Evolutionary conservation across 1,140 invertebrate genomes (phyloP).

Genomic region (Centruroides vittatus): DNA sequence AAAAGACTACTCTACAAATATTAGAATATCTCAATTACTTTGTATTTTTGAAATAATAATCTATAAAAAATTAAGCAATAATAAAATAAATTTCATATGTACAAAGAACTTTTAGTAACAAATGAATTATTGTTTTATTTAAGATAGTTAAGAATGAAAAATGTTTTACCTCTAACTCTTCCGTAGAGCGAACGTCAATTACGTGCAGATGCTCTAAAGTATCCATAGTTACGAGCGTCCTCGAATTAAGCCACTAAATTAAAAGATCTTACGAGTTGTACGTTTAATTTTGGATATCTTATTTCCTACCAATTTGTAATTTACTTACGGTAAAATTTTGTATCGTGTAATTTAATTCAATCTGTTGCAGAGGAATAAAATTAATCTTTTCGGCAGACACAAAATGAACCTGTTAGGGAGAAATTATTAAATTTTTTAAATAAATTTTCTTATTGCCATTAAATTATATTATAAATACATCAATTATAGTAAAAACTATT

Average conservation of each 20-base stretch:
- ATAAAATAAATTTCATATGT: too few relatives aligned
- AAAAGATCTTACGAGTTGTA: not conserved
- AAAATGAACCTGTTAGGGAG: slow-evolving; percentile 25
- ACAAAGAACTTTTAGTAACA: too few relatives aligned
- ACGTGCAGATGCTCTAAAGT: slow-evolving; percentile 70
- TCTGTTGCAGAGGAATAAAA: slow-evolving; percentile 48
- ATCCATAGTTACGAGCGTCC: slow-evolving; percentile 72
- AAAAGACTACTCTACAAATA: not conserved
- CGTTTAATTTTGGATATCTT: not conserved
- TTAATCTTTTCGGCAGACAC: slow-evolving; percentile 35
- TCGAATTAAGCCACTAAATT: slow-evolving; percentile 67
- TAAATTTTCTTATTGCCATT: too few relatives aligned
- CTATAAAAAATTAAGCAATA: too few relatives aligned
- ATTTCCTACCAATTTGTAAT: not conserved
- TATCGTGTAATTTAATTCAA: slow-evolving; percentile 49
- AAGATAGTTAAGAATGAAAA: too few relatives aligned
- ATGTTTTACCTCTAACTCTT: slow-evolving; percentile 39
- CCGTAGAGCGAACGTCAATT: slow-evolving; percentile 71
- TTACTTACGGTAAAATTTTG: slow-evolving; percentile 35
- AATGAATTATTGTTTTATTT: too few relatives aligned
- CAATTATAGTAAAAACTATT: too few relatives aligned
- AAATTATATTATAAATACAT: too few relatives aligned
- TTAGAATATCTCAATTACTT: too few relatives aligned
- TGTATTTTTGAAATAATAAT: too few relatives aligned
- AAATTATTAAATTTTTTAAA: too few relatives aligned